Evolutionary conservation across 2,797 vertebrate species (phyloP), one percentile per base, ranked within the genome.

Genomic region (Echiichthys vipera): DNA sequence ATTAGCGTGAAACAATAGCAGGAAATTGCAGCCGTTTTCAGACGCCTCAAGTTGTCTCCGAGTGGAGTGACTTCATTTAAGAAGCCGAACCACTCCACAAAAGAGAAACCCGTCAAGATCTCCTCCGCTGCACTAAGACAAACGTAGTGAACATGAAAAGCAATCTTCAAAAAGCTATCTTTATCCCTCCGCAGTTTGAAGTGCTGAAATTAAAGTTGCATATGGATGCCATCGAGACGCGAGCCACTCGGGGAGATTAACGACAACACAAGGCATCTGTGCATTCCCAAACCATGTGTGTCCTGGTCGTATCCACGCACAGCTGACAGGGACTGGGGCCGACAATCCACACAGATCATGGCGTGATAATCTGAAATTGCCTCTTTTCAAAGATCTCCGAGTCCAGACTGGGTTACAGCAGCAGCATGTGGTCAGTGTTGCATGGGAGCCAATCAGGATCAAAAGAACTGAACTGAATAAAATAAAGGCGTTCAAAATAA

Each of bases 121-220:
- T 76, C 20, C 71, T 71, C 65, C 9, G 72, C 74, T 51, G 14
- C 83, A 80, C 86, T 89, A 69, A 77, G 77, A 86, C 65, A 83
- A 77, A 68, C 50, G 58, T 61, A n/a, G 68, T 20, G 30, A 80
- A 85, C 81, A 89, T 87, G 83, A 90, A 92, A 89, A 78, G 82
- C 88, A 78, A 79, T 89, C 88, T 90, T 88, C 84, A 90, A 87
- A n/a, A 87, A 79, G 87, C 83, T 88, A 83, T 89, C 86, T 91
- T 90, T 84, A 88, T 90, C 88, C 81, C 82, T 22, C 63, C 40
- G 75, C 73, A 65, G 84, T 80, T 77, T 86, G 80, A 88, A 88
- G 84, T 77, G 77, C 72, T 50, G 68, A 89, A 90, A 88, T 89
- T 85, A 90, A 85, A 85, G 86, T 87, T 86, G 86, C 85, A 87